Evolutionary conservation across 2,113 vertebrate species (phyloP).

Genomic region (Procavia capensis): DNA sequence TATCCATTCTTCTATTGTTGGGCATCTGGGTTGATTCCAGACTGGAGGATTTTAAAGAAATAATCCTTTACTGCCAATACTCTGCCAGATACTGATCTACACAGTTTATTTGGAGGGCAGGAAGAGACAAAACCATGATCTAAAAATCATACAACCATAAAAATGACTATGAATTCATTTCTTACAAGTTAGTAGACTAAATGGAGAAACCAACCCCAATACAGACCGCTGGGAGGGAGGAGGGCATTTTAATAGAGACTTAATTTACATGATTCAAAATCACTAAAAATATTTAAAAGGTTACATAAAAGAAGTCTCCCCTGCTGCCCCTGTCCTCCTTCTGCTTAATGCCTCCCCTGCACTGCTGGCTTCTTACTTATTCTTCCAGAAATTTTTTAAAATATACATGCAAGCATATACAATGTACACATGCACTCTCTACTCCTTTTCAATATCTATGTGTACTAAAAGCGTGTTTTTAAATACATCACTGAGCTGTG

Average conservation of each 20-base stretch:
- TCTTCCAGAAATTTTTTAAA: slow-evolving; percentile 27
- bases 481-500: background rate
- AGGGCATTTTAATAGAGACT: background rate
- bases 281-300: background rate
- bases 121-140: background rate
- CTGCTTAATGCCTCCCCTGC: background rate
- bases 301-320: background rate
- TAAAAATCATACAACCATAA: slow-evolving; percentile 31
- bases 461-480: background rate
- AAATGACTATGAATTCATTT: background rate
- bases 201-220: background rate
- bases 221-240: background rate
- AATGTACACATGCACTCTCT: background rate
- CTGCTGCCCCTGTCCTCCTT: too few species aligned
- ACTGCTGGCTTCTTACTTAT: background rate
- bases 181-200: slow-evolving; percentile 4
- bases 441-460: background rate
- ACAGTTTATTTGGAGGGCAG: background rate
- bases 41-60: background rate
- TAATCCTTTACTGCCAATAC: background rate
- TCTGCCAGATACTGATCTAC: background rate
- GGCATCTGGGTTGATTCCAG: too few species aligned
- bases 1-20: too few species aligned
- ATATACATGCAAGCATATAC: background rate
- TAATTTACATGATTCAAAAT: slow-evolving; percentile 25